phyloP scores from a whole-genome alignment of 2,888 invertebrate genomes.

The Meiosimyza platycephala region DNA sequence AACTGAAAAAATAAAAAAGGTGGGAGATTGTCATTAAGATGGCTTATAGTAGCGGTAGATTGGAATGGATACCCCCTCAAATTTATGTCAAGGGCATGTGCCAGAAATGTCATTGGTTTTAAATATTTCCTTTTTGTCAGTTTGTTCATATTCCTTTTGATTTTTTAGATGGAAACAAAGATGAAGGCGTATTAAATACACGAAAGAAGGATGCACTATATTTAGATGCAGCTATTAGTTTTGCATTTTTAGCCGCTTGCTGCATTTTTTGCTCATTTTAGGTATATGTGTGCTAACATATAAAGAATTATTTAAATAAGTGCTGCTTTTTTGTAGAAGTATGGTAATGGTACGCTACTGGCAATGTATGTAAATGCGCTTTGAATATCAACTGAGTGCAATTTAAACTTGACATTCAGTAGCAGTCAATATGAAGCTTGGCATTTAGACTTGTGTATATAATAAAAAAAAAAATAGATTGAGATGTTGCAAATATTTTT shows the following conservation, averaged over 20 bases:
- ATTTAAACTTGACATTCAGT: slow-evolving; percentile 24
- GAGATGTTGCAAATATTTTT: too few relatives aligned
- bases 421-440: background rate
- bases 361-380: background rate
- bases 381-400: background rate
- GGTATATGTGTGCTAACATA: background rate
- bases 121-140: background rate
- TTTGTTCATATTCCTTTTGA: background rate
- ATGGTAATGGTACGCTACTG: too few relatives aligned
- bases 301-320: too few relatives aligned
- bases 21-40: slow-evolving; percentile 11
- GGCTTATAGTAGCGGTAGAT: background rate
- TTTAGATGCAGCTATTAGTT: background rate
- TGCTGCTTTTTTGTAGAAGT: too few relatives aligned
- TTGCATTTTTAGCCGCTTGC: background rate
- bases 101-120: slow-evolving; percentile 25
- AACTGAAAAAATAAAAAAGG: background rate
- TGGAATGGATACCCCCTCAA: background rate
- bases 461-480: too few relatives aligned
- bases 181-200: background rate
- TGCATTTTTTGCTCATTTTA: background rate
- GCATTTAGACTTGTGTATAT: too few relatives aligned
- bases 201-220: too few relatives aligned
- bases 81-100: slow-evolving; percentile 27
- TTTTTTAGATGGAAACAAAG: background rate